Base-by-base conservation (phyloP, 2,888 invertebrate genomes). In the Tipula unca region DNA sequence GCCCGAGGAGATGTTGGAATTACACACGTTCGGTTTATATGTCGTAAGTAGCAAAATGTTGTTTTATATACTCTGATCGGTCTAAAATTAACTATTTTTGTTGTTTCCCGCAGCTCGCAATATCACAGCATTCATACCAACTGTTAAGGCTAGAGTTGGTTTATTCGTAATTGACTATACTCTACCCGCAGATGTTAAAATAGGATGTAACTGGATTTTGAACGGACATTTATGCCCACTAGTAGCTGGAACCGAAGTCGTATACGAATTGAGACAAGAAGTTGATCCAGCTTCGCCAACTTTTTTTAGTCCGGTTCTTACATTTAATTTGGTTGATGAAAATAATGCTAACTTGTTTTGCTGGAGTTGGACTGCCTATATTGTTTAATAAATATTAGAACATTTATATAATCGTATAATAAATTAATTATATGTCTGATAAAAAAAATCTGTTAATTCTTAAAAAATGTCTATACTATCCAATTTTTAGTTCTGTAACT, bases 221-320 rank as follows among this genome's bases (percentile, higher is more conserved):
- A n/a, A 32, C n/a, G 35, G n/a, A 8, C 1, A 0, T 1, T 0
- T 0, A 4, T 83, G 83, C 17, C 83, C 83, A 83, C n/a, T 83
- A 3, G 5, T 5, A 2, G 83, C 83, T 29, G 83, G 83, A 83
- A 35, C 29, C 17, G 32, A 32, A 32, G 5, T 83, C 3, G 0
- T 83, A 10, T 83, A 83, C 17, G 35, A 83, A n/a, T 83, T 83
- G 17, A 35, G 32, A 83, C 29, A 32, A 17, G 83, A 83, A 35
- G 83, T 83, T 6, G 83, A 83, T 29, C 83, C 83, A 83, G 83
- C 29, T 1, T 83, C 83, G n/a, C 83, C 83, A 17, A 83, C 83
- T 1, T 8, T 83, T 17, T 83, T 83, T n/a, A 29, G 35, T 1
- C 83, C 83, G 4, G 1, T 5, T 0, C 35, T 83, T 32, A 83